phyloP scores from a whole-genome alignment of 1,140 invertebrate species.

The Drosophila setifemur region DNA sequence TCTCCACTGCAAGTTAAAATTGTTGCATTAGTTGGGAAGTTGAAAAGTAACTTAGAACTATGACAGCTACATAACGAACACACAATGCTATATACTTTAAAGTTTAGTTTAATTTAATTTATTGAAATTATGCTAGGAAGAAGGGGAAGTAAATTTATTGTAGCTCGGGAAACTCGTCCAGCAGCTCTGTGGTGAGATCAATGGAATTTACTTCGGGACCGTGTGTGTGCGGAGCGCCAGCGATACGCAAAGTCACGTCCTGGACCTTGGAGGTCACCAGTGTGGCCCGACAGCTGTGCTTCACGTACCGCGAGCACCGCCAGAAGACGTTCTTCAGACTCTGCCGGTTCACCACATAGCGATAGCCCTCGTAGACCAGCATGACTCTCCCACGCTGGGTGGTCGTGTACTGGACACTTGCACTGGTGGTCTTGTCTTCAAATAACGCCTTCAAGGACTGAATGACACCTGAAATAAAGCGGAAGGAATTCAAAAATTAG shows the following conservation, averaged over 20 bases:
- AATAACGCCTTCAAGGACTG: slow-evolving; percentile 66
- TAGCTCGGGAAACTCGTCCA: slow-evolving; percentile 58
- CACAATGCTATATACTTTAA: slow-evolving; percentile 1
- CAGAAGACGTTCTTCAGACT: slow-evolving; percentile 81
- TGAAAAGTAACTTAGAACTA: background rate
- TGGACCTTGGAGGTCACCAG: slow-evolving; percentile 76
- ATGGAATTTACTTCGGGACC: slow-evolving; percentile 64
- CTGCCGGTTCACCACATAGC: slow-evolving; percentile 79
- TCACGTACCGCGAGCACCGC: slow-evolving; percentile 80
- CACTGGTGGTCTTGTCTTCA: slow-evolving; percentile 61
- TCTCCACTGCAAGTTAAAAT: slow-evolving; percentile 34
- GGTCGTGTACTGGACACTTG: slow-evolving; percentile 68
- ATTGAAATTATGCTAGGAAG: slow-evolving; percentile 39
- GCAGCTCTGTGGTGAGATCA: slow-evolving; percentile 63
- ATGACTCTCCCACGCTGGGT: slow-evolving; percentile 79
- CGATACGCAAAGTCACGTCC: slow-evolving; percentile 60
- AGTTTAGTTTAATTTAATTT: slow-evolving; percentile 36
- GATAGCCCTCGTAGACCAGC: slow-evolving; percentile 78
- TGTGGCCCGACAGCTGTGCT: slow-evolving; percentile 75
- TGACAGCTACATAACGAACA: slow-evolving; percentile 30
- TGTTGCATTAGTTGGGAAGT: slow-evolving; percentile 20
- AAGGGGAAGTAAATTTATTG: slow-evolving; percentile 29
- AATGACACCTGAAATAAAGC: slow-evolving; percentile 58
- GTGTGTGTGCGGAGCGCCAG: slow-evolving; percentile 77
- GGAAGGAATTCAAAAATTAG: background rate